phyloP scores from a whole-genome alignment of 2,888 invertebrate genomes.

The Teleiodes luculella region DNA sequence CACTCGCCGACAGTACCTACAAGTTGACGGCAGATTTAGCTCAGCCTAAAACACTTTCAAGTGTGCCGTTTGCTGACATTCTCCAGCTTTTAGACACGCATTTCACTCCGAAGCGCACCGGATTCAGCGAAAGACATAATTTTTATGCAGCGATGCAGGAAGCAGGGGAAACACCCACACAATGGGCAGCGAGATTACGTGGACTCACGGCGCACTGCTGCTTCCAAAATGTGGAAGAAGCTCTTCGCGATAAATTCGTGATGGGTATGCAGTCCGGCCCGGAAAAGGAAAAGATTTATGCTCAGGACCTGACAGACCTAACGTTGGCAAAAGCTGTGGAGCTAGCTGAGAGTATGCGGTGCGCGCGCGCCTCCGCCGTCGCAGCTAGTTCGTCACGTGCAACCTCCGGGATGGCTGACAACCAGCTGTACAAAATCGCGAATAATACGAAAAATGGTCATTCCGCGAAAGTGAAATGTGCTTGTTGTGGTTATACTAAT shows the following conservation, averaged over 20 bases:
- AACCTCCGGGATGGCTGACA: not conserved
- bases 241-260: too few relatives aligned
- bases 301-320: constrained; percentile 2
- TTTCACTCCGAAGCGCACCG: not conserved
- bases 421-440: not conserved
- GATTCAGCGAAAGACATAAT: too few relatives aligned
- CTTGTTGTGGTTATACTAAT: not conserved
- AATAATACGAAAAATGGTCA: not conserved
- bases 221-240: not conserved
- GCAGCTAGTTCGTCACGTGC: too few relatives aligned
- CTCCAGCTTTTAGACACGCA: not conserved
- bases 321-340: constrained; percentile 19
- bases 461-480: not conserved
- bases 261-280: too few relatives aligned
- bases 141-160: not conserved
- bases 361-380: constrained; percentile 10
- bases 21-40: not conserved
- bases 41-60: not conserved
- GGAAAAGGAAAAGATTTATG: not conserved
- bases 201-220: not conserved
- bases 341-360: constrained; percentile 16
- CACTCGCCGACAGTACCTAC: too few relatives aligned
- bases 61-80: not conserved
- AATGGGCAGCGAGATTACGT: not conserved
- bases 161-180: not conserved